Evolutionary conservation across 2,113 vertebrate genomes (phyloP).

Genomic region (Indicator indicator): DNA sequence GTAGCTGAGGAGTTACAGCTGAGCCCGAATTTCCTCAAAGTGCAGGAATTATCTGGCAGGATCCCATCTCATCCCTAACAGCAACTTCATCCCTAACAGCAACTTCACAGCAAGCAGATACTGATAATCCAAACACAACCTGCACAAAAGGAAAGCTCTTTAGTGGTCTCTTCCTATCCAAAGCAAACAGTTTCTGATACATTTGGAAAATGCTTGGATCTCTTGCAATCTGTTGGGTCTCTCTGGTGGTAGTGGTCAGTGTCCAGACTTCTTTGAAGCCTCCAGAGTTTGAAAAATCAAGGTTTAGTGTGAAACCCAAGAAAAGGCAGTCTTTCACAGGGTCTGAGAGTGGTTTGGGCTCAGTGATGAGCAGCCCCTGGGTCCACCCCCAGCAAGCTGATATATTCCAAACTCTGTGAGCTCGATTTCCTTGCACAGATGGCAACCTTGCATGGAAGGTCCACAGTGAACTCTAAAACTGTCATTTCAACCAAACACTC

Average conservation of each 20-base stretch:
- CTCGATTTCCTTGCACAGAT: constrained; percentile 63
- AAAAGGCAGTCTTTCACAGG: background rate
- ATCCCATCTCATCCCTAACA: background rate
- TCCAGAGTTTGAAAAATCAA: background rate
- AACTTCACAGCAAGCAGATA: background rate
- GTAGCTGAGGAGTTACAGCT: background rate
- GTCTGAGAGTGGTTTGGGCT: background rate
- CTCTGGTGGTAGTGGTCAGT: background rate
- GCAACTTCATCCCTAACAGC: background rate
- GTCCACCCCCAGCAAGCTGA: constrained; percentile 14
- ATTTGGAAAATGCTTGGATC: background rate
- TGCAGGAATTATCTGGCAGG: background rate
- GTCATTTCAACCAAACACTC: constrained; percentile 49
- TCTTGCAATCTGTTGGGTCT: background rate
- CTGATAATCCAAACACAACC: background rate
- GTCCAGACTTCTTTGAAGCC: background rate
- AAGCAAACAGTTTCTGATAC: background rate
- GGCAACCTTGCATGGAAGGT: constrained; percentile 61
- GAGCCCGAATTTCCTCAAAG: background rate
- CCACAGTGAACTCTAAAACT: constrained; percentile 30
- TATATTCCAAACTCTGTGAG: constrained; percentile 14
- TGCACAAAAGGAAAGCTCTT: background rate
- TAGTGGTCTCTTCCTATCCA: background rate
- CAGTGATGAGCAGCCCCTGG: background rate
- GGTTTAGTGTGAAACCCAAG: background rate